These are phyloP conservation scores for Trichosurus vulpecula DNA, from an alignment of 2,797 vertebrate genomes.

Conservation along the genomic window DNA sequence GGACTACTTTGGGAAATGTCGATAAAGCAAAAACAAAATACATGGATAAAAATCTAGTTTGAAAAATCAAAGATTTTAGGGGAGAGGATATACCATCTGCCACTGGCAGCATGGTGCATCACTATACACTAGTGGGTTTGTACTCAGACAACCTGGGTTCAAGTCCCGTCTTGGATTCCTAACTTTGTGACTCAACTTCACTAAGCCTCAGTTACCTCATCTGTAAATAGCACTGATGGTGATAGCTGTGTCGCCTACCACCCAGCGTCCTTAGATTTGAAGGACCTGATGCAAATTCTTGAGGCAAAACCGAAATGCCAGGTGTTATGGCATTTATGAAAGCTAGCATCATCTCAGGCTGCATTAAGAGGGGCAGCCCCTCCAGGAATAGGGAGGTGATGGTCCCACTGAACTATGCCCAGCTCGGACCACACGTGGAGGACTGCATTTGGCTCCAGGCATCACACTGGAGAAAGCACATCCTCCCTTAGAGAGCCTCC, in stretches of 20 bases:
- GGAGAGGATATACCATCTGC: background rate
- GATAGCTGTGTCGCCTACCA: background rate
- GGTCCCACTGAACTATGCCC: background rate
- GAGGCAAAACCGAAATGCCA: background rate
- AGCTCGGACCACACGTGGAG: background rate
- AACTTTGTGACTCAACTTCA: background rate
- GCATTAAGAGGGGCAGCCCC: background rate
- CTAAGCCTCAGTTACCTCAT: background rate
- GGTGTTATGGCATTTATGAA: fast-evolving
- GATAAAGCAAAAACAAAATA: background rate
- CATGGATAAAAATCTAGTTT: background rate
- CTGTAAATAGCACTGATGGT: background rate
- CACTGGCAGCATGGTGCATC: background rate
- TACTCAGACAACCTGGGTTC: background rate
- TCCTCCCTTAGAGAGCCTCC: background rate
- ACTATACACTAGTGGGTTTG: background rate
- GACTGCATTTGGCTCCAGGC: background rate
- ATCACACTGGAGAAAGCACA: background rate
- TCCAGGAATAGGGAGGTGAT: background rate
- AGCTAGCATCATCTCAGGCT: background rate
- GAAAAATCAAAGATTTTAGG: background rate
- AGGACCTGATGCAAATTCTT: background rate
- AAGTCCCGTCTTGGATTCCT: background rate
- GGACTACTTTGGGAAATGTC: background rate
- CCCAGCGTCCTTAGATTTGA: background rate